Percentiles rank a stretch among this genome's conserved stretches.
These are phyloP conservation scores for Myotis brandtii DNA, from an alignment of 2,113 vertebrate species.

Conservation along the genomic window DNA sequence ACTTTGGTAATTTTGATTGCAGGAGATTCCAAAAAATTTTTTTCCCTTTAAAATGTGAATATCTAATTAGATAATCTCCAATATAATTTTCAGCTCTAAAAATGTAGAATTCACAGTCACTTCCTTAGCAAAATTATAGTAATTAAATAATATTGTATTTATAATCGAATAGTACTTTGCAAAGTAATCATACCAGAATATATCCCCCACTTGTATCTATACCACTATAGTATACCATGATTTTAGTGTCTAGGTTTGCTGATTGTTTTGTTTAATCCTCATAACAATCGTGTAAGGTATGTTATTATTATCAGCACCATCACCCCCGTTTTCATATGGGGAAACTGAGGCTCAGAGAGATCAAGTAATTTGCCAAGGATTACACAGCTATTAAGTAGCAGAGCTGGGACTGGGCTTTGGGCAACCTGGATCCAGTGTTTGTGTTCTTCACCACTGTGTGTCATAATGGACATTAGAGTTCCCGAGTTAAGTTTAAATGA, in stretches of 20 bases:
- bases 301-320: neutral
- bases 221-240: rapidly evolving
- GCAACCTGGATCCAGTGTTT: neutral
- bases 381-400: neutral
- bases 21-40: neutral
- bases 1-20: neutral
- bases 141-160: neutral
- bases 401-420: neutral
- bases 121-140: slow-evolving; percentile 5
- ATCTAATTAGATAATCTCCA: neutral
- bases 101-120: neutral
- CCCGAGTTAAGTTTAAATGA: neutral
- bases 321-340: neutral
- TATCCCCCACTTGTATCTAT: neutral
- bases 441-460: neutral
- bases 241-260: rapidly evolving
- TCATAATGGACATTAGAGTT: neutral
- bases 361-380: neutral
- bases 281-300: neutral
- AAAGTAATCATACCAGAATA: neutral
- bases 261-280: neutral
- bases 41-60: slow-evolving; percentile 14
- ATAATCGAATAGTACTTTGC: neutral
- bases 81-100: neutral
- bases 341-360: neutral